Percentiles rank a stretch among this genome's conserved stretches.
phyloP scores from a whole-genome alignment of 2,888 invertebrate species.

The Liopterus haemorrhoidalis region DNA sequence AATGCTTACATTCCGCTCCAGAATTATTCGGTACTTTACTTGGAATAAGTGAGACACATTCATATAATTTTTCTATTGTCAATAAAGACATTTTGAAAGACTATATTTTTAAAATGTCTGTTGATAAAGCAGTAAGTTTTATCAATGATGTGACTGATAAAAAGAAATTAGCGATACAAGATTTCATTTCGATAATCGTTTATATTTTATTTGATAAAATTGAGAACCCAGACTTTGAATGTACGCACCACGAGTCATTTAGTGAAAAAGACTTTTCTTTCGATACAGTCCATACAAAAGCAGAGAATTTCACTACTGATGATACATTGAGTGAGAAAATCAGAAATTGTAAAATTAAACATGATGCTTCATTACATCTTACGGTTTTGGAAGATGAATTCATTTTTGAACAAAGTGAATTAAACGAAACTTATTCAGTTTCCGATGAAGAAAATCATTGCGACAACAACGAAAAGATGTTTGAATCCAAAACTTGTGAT shows the following conservation, averaged over 20 bases:
- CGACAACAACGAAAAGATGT: too few relatives aligned
- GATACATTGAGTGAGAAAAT: too few relatives aligned
- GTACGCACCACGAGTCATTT: constrained; percentile 15
- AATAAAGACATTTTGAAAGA: constrained; percentile 9
- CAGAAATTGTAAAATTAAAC: too few relatives aligned
- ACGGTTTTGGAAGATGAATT: too few relatives aligned
- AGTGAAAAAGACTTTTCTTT: too few relatives aligned
- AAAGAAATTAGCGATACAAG: constrained; percentile 1
- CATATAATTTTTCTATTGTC: constrained; percentile 6
- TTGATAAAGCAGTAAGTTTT: constrained; percentile 13
- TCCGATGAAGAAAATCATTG: too few relatives aligned
- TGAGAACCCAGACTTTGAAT: constrained; percentile 20
- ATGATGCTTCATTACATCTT: too few relatives aligned
- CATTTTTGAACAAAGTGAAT: too few relatives aligned
- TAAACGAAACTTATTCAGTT: too few relatives aligned
- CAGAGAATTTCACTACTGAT: too few relatives aligned
- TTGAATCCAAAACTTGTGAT: too few relatives aligned
- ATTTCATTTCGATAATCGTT: constrained; percentile 8
- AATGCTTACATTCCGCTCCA: constrained; percentile 15
- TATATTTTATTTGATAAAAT: constrained; percentile 20
- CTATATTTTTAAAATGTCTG: constrained; percentile 6
- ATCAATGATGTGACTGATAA: constrained; percentile 4
- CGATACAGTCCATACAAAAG: too few relatives aligned
- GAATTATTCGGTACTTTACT: constrained; percentile 13
- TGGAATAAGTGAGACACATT: constrained; percentile 9